Percentiles rank a stretch among this genome's conserved stretches.
phyloP scores from a whole-genome alignment of 2,888 invertebrate genomes.

The Cantharis rustica region DNA sequence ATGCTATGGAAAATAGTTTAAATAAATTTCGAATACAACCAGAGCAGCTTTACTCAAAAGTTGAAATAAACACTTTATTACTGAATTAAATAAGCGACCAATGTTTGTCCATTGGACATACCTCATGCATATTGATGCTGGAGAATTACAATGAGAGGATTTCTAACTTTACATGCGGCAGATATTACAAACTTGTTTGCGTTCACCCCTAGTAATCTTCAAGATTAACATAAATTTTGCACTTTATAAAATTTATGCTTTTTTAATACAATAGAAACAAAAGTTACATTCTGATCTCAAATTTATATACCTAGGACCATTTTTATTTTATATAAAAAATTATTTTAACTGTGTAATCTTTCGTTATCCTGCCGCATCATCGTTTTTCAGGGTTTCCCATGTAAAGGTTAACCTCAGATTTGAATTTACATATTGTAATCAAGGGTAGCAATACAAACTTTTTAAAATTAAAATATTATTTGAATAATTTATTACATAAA shows the following conservation, averaged over 20 bases:
- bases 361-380: background rate
- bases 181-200: slow-evolving; percentile 47
- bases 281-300: background rate
- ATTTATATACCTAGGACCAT: background rate
- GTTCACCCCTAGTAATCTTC: slow-evolving; percentile 42
- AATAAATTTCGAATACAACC: background rate
- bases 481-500: background rate
- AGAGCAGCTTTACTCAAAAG: slow-evolving; percentile 12
- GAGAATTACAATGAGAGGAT: slow-evolving; percentile 42
- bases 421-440: background rate
- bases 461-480: background rate
- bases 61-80: slow-evolving; percentile 23
- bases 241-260: slow-evolving; percentile 41
- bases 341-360: background rate
- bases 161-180: slow-evolving; percentile 39
- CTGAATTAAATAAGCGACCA: slow-evolving; percentile 35
- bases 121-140: slow-evolving; percentile 46
- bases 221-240: slow-evolving; percentile 45
- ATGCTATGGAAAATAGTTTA: background rate
- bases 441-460: background rate
- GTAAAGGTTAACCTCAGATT: background rate
- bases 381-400: background rate
- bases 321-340: background rate
- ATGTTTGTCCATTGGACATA: slow-evolving; percentile 40
- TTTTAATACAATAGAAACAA: slow-evolving; percentile 3